Base-by-base conservation (phyloP, 2,888 invertebrate species). In the Podabrus alpinus region DNA sequence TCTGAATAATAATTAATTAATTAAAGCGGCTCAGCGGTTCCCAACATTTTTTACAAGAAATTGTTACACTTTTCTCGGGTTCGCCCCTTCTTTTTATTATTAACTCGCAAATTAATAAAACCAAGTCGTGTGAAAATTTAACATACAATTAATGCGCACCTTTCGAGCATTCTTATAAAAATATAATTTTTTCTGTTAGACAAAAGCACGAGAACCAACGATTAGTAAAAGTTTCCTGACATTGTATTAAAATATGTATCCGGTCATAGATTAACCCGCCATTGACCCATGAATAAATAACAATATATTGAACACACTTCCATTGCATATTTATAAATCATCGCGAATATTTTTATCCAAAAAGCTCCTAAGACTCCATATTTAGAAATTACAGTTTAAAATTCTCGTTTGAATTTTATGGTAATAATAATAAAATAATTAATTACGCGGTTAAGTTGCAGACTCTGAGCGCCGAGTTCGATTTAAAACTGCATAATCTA, bases 231-330 rank as follows among this genome's bases (percentile, higher is more conserved):
- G 67, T 77, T 78, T 78, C 78, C 79, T 77, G 72, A 72, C 78
- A 79, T 79, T 78, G 79, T 79, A 78, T 79, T 79, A 77, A 75
- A 78, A 79, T 73, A 78, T 76, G 76, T 75, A 78, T 79, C 79
- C 79, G 76, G 79, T 71, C 72, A 68, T 60, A 75, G 71, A 73
- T 73, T 75, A 71, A 78, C 77, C 75, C 68, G 68, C 74, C 61
- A 73, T 71, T 74, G 77, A 78, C 78, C 77, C 71, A 71, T 79
- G 78, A 77, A 79, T 79, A 79, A 77, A 74, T 72, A 76, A 78
- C 75, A 79, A 79, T 76, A 79, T 76, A 68, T 75, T 77, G 69
- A 74, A 68, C 69, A 75, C 73, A 74, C 71, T 76, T 75, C 69
- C 71, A 72, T 71, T 68, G 29, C 66, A 19, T 69, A 73, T 73